phyloP scores from a whole-genome alignment of 2,797 vertebrate genomes.

The Tragelaphus oryx region DNA sequence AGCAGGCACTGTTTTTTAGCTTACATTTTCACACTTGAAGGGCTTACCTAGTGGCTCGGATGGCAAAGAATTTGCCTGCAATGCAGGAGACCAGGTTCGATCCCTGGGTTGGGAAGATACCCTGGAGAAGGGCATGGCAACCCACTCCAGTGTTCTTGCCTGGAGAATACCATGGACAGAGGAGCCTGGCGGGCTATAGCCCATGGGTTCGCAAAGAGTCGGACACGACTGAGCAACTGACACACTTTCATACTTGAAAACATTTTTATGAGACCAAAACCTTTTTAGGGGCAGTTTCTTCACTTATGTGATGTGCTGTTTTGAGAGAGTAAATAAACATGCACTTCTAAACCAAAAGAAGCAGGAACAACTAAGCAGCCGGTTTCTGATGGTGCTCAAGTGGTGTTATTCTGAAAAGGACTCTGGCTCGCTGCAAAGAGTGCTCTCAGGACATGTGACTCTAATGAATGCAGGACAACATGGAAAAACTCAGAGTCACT shows the following conservation, averaged over 20 bases:
- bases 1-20: neutral
- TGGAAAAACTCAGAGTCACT: neutral
- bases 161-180: neutral
- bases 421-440: neutral
- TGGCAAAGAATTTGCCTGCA: neutral
- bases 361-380: accelerated
- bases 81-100: neutral
- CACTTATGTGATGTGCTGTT: neutral
- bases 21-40: neutral
- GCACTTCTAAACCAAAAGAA: neutral
- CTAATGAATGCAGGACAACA: accelerated
- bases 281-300: accelerated
- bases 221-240: accelerated
- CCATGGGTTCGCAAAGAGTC: neutral
- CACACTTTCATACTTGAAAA: neutral
- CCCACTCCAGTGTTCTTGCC: neutral
- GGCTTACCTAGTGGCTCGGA: neutral
- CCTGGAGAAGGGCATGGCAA: neutral
- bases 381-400: neutral
- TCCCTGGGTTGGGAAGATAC: neutral
- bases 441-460: neutral
- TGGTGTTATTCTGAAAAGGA: neutral
- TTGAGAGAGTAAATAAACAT: neutral
- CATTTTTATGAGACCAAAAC: neutral
- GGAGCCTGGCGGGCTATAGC: neutral